Conservation (phyloP, 2,113 vertebrate genomes). For the Chaetodon auriga region DNA sequence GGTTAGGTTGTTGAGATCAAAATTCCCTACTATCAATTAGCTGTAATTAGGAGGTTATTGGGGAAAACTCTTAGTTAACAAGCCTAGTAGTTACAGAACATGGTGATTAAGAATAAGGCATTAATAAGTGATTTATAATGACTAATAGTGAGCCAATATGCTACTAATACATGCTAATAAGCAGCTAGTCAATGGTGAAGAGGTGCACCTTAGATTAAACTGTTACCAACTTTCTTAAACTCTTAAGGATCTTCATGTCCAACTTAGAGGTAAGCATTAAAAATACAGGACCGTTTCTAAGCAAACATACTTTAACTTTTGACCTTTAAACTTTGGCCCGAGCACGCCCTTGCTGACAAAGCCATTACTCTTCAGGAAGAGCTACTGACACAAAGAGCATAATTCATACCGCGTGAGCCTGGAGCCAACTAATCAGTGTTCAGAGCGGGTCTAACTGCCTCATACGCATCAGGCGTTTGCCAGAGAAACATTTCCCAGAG, state of each 20-base stretch:
- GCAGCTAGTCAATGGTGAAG: no score
- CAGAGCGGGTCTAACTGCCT: conserved; percentile 65
- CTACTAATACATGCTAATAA: no score
- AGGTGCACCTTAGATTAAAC: no score
- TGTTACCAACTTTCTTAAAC: not conserved
- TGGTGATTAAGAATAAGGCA: no score
- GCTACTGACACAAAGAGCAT: conserved; percentile 76
- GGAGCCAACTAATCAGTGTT: conserved; percentile 76
- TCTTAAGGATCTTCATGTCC: not conserved
- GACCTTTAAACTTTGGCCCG: conserved; percentile 73
- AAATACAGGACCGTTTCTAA: conserved; percentile 1
- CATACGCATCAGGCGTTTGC: conserved; percentile 49
- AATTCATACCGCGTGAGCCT: conserved; percentile 74
- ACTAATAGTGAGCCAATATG: no score
- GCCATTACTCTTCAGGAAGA: conserved; percentile 51
- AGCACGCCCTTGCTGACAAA: conserved; percentile 31
- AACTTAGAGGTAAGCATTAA: not conserved
- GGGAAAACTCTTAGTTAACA: no score
- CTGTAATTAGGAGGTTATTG: no score
- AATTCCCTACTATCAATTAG: no score
- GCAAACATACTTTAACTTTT: conserved; percentile 45
- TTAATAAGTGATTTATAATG: no score
- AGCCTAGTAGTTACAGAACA: no score
- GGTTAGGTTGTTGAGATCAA: no score
- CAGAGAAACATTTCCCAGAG: conserved; percentile 68